Conservation (phyloP, 30 jellyfish, hydroid and myxozoan species). For the Pelagia noctiluca region DNA sequence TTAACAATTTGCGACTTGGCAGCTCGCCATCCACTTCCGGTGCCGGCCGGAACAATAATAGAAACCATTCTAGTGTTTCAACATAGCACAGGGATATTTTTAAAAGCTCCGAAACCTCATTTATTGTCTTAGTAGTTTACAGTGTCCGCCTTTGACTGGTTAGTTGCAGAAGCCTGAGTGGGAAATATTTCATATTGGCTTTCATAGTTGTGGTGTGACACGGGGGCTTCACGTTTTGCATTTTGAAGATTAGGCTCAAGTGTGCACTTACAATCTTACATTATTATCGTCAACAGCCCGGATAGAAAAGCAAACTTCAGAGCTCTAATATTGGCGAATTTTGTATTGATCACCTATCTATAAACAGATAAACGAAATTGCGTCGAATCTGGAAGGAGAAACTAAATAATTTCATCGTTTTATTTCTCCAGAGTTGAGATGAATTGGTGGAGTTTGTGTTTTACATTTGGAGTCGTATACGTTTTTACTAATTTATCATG, state of each 20-base stretch:
- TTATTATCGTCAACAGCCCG: too few relatives aligned
- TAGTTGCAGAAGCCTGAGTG: background rate
- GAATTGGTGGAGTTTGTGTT: background rate
- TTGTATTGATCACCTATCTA: too few relatives aligned
- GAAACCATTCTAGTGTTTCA: conserved; percentile 6
- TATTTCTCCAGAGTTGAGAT: background rate
- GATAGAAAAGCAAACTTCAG: too few relatives aligned
- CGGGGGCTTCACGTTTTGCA: background rate
- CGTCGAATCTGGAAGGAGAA: too few relatives aligned
- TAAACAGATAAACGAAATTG: too few relatives aligned
- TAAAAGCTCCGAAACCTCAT: background rate
- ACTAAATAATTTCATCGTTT: too few relatives aligned
- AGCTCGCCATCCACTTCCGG: conserved; percentile 59
- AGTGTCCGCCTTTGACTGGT: background rate
- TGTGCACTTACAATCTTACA: too few relatives aligned
- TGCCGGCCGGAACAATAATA: conserved; percentile 54
- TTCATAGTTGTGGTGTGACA: background rate
- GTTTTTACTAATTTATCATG: background rate
- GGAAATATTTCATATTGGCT: background rate
- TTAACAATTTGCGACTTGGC: too few relatives aligned
- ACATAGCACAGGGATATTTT: background rate
- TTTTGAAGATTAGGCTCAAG: background rate
- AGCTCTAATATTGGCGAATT: too few relatives aligned
- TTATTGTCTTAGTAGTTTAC: background rate
- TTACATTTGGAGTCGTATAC: background rate